Conservation (phyloP, 2,888 invertebrate species). For the Pristionchus arcanus region DNA sequence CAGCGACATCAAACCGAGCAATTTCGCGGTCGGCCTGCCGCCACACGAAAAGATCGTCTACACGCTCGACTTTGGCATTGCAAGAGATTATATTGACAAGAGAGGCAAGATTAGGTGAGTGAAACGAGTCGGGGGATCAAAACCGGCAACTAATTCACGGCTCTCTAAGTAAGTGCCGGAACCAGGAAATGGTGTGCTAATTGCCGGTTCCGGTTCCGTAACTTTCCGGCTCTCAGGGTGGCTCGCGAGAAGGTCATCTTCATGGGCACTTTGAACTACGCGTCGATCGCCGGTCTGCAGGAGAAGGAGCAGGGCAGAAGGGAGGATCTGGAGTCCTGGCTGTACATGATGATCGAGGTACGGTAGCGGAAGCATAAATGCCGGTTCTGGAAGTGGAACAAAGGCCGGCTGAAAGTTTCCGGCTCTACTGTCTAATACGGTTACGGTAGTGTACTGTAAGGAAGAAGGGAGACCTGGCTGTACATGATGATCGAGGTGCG, state of each 20-base stretch:
- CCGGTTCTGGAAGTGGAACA: background rate
- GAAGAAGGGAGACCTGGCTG: background rate
- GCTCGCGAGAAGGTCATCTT: background rate
- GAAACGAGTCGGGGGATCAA: too few relatives aligned
- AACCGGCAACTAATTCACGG: background rate
- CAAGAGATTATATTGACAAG: constrained; percentile 55
- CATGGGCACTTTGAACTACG: constrained; percentile 56
- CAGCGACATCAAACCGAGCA: constrained; percentile 59
- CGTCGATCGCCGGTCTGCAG: constrained; percentile 62
- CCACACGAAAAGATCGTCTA: constrained; percentile 54
- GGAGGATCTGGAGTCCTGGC: constrained; percentile 72
- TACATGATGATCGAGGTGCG: too few relatives aligned
- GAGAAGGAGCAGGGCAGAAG: constrained; percentile 66
- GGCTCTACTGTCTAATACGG: background rate
- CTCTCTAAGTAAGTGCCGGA: too few relatives aligned
- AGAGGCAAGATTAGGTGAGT: background rate
- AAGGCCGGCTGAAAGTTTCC: background rate
- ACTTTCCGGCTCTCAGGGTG: constrained; percentile 57
- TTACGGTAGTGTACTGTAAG: background rate
- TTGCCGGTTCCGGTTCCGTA: background rate
- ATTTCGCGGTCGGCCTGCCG: constrained; percentile 61
- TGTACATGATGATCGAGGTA: constrained; percentile 59
- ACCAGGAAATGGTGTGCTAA: constrained; percentile 52
- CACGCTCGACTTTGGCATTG: constrained; percentile 64
- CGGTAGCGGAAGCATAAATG: background rate